These are phyloP conservation scores for Agrochola lychnidis DNA, from an alignment of 2,888 invertebrate genomes.

Conservation along the genomic window DNA sequence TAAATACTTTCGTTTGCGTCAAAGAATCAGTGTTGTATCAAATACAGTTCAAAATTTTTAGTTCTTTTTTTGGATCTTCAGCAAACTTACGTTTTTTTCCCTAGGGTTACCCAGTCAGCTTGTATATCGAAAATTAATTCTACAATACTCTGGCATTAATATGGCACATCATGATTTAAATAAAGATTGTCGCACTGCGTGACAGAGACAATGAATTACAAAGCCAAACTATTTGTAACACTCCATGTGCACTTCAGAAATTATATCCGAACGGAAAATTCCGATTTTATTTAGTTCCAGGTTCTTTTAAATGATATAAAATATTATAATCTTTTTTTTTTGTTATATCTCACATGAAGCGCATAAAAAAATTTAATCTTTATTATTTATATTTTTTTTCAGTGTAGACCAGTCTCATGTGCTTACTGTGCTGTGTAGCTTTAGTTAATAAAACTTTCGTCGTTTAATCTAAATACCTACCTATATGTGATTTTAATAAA, in stretches of 20 bases:
- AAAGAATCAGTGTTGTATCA: too few relatives aligned
- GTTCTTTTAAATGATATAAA: neutral
- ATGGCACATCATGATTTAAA: neutral
- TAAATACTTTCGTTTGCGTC: too few relatives aligned
- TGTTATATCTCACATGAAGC: neutral
- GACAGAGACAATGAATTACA: neutral
- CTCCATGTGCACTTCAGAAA: neutral
- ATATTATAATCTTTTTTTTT: neutral
- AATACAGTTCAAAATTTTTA: too few relatives aligned
- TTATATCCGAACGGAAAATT: neutral
- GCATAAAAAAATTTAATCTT: neutral
- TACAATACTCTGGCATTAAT: neutral
- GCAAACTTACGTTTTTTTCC: too few relatives aligned
- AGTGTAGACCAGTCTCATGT: too few relatives aligned
- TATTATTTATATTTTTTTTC: neutral
- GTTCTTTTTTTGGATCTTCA: too few relatives aligned
- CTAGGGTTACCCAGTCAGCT: neutral
- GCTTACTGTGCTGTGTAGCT: constrained; percentile 2
- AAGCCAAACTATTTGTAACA: neutral
- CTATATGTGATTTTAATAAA: neutral
- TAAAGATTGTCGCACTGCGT: too few relatives aligned
- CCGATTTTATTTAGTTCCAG: neutral
- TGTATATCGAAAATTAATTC: neutral
- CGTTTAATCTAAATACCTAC: neutral
- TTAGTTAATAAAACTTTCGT: neutral